Percentiles rank a stretch among this genome's conserved stretches.
Evolutionary conservation across 2,888 invertebrate species (phyloP).

Genomic region (Drosophila niveifrons): DNA sequence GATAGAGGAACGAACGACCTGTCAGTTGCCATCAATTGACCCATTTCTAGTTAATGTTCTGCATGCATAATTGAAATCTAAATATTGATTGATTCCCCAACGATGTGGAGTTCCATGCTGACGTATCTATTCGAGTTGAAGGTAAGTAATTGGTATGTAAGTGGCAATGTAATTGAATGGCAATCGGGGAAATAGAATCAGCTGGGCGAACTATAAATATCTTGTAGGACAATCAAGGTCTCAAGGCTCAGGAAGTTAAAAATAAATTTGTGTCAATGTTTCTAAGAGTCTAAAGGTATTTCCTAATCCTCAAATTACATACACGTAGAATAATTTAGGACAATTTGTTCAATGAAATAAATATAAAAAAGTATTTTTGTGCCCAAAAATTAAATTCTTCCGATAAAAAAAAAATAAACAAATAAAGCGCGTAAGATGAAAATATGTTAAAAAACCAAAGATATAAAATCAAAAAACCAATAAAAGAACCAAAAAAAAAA

Average conservation of each 20-base stretch:
- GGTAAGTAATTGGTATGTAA: neutral
- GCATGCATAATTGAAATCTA: slow-evolving; percentile 64
- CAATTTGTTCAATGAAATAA: no score
- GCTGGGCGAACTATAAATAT: neutral
- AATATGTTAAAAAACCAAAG: no score
- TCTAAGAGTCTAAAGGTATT: neutral
- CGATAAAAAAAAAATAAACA: no score
- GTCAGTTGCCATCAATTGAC: slow-evolving; percentile 71
- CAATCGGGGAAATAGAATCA: neutral
- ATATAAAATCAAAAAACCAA: no score
- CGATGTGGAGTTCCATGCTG: slow-evolving; percentile 1
- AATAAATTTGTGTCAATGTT: neutral
- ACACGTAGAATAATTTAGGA: no score
- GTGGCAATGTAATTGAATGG: neutral
- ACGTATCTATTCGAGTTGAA: neutral
- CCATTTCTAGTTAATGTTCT: slow-evolving; percentile 59
- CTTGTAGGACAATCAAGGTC: neutral
- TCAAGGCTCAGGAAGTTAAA: neutral
- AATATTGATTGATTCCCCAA: slow-evolving; percentile 45
- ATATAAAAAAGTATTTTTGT: no score
- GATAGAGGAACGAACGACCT: slow-evolving; percentile 36
- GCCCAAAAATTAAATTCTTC: no score
- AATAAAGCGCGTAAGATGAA: no score
- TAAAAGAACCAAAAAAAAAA: no score
- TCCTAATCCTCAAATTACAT: neutral